Conservation (phyloP, 2,888 invertebrate genomes). For the Meganola albula region DNA sequence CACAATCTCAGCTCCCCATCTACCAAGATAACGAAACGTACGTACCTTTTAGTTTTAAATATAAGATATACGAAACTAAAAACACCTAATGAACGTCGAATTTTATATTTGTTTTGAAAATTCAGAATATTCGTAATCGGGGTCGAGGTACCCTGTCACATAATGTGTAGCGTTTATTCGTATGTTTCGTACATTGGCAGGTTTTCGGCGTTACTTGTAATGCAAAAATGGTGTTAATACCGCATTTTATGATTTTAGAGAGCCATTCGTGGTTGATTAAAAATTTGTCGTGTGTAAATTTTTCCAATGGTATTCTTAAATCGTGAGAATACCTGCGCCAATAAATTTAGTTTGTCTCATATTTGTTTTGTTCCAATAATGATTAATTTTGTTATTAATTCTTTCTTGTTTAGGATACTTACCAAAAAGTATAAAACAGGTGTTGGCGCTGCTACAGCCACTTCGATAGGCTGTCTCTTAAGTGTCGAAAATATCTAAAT, state of each 20-base stretch:
- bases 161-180: conserved; percentile 57
- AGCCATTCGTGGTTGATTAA: conserved; percentile 52
- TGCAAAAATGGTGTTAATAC: conserved; percentile 67
- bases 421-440: no score
- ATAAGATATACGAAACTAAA: conserved; percentile 49
- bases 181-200: conserved; percentile 47
- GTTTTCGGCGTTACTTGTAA: conserved; percentile 57
- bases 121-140: conserved; percentile 41
- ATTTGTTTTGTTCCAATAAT: conserved; percentile 26
- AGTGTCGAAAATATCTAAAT: no score
- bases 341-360: no score
- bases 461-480: no score
- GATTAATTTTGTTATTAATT: no score
- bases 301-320: conserved; percentile 35
- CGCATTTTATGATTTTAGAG: conserved; percentile 57
- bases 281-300: conserved; percentile 46
- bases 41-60: conserved; percentile 54
- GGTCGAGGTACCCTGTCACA: conserved; percentile 54
- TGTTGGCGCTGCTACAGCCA: no score
- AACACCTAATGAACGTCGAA: conserved; percentile 52
- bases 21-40: conserved; percentile 51
- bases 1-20: conserved; percentile 65
- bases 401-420: no score
- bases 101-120: conserved; percentile 55
- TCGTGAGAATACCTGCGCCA: conserved; percentile 33